Base-by-base conservation (phyloP, 1,140 invertebrate genomes). In the Pseudomyrmex flavicornis region DNA sequence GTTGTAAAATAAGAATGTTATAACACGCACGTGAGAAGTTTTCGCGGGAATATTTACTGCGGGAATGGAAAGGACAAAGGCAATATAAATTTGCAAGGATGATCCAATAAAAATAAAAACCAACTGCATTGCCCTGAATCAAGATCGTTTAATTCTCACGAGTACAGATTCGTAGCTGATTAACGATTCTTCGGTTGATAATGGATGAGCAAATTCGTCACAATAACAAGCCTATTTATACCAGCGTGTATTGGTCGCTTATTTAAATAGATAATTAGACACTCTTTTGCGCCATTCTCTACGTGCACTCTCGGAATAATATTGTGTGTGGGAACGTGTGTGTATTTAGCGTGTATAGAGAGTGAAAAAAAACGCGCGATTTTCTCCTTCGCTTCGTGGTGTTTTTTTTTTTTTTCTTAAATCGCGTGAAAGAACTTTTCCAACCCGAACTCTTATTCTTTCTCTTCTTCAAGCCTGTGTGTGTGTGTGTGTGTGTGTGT, bases 111-210 rank as follows among this genome's bases (percentile, higher is more conserved):
- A 50, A 68, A 26, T 26, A 26, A 85, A 7, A 46, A 58, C 3
- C 8, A 0, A 10, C 15, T 35, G 35, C 35, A 35, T 54, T 85
- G 84, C 65, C 86, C 88, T 89, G 86, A 90, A 88, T 90, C 80
- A 91, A 91, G 86, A 89, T 89, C 88, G 76, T 91, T 79, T 91
- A 89, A 90, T 91, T 91, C 62, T 89, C 63, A 88, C 79, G 87
- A 87, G 79, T 90, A 90, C 89, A 90, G 88, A 88, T 89, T 90
- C 85, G 73, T 85, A 89, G 76, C 35, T 79, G 85, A 48, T 85
- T 82, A 86, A 88, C 79, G 80, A 62, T 84, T 84, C 48, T 56
- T 80, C 80, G 68, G 61, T 76, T 76, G 85, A 82, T 87, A 90
- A 89, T 77, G 68, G 84, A 85, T 85, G 85, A 85, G 80, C 82